Base-by-base conservation (phyloP, 2,888 invertebrate species). In the Ophion ellenae region DNA sequence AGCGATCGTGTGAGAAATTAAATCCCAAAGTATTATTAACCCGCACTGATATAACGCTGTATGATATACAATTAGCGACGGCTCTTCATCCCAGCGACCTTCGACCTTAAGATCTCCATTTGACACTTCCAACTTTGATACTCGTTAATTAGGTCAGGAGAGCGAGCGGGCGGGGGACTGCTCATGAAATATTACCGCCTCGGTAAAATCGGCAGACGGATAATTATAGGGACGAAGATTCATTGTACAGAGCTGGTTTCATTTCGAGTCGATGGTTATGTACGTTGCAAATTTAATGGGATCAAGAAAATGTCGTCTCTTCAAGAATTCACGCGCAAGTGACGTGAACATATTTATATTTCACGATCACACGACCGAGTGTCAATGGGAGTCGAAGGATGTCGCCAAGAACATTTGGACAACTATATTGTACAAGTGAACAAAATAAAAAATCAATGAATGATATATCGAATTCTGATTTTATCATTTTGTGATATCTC, bases 101-200 rank as follows among this genome's bases (percentile, higher is more conserved):
- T 20, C 61, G 74, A 83, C 78, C 83, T 83, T 83, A 67, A 32
- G 78, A 45, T 40, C 59, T 59, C 71, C 24, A 53, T 76, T 81
- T 76, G 64, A 81, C 59, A 45, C 63, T 76, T 70, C 36, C n/a
- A 76, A 81, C 84, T 81, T 77, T 76, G 66, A 76, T 73, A 20
- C 64, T 57, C 32, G 57, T 66, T 83, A 78, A 83, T 78, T 73
- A 32, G 83, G 83, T 83, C 78, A 83, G 28, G 17, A 45, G 70
- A 70, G 45, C 32, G 47, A 47, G n/a, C 40, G 53, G 47, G n/a
- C 14, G 71, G 53, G 17, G 53, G 53, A 53, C 14, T 14, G 0
- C 53, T 53, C 53, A 53, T 67, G 17, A 73, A 83, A 78, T 69
- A 78, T 83, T 67, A 45, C 20, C 59, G 66, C 24, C 20, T 66